Percentiles rank a stretch among this genome's conserved stretches.
phyloP scores from a whole-genome alignment of 2,888 invertebrate genomes.

The Altica lythri region DNA sequence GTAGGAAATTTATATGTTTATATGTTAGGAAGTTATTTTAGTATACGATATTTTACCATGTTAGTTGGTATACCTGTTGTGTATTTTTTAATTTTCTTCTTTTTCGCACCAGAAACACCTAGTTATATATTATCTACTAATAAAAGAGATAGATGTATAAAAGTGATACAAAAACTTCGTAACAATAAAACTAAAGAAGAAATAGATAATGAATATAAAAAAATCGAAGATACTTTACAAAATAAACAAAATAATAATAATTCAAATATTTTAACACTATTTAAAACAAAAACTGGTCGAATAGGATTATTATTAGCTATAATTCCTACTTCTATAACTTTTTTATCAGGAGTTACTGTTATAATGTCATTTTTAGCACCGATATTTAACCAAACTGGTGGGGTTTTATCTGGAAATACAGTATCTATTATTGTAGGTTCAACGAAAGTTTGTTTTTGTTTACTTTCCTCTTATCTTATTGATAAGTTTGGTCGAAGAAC shows the following conservation, averaged over 20 bases:
- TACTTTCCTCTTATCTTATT: conserved; percentile 72
- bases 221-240: conserved; percentile 10
- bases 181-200: conserved; percentile 8
- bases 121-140: conserved; percentile 6
- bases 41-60: conserved; percentile 16
- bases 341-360: conserved; percentile 9
- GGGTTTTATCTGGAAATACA: conserved; percentile 14
- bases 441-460: conserved; percentile 68
- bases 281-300: conserved; percentile 3
- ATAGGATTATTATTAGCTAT: conserved; percentile 19
- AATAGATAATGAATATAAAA: conserved; percentile 5
- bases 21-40: conserved; percentile 10
- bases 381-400: conserved; percentile 16
- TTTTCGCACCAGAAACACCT: conserved; percentile 17
- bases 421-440: conserved; percentile 19
- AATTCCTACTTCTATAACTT: not conserved
- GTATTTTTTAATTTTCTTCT: not conserved
- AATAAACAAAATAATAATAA: not conserved
- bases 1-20: conserved; percentile 16
- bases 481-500: conserved; percentile 74
- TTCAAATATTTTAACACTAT: not conserved
- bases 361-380: conserved; percentile 22
- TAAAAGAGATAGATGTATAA: conserved; percentile 1
- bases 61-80: conserved; percentile 6
- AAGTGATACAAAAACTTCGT: conserved; percentile 2